Conservation (phyloP, 1,140 invertebrate species). For the Drosophila azteca region DNA sequence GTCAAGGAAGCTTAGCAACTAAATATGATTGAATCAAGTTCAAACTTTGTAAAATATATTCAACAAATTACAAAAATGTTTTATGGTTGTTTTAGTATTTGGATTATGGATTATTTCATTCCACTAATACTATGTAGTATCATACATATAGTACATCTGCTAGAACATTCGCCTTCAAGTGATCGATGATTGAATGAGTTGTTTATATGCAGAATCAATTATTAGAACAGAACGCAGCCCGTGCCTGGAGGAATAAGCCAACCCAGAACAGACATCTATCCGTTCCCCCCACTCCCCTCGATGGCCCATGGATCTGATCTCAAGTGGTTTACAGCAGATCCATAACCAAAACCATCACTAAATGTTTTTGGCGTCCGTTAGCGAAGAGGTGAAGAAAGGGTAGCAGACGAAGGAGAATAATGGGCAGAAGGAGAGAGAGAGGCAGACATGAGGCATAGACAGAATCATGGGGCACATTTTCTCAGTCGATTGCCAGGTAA, state of each 20-base stretch:
- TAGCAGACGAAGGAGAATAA: constrained; percentile 8
- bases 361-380: constrained; percentile 79
- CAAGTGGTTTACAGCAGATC: constrained; percentile 31
- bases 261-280: constrained; percentile 6
- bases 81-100: too few relatives aligned
- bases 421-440: neutral
- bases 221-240: constrained; percentile 21
- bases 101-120: too few relatives aligned
- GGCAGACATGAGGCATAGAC: neutral
- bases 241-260: constrained; percentile 21
- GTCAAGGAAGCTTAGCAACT: too few relatives aligned
- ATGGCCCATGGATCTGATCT: constrained; percentile 23
- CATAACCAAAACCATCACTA: constrained; percentile 44
- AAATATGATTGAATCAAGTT: too few relatives aligned
- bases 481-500: constrained; percentile 75
- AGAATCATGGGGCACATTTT: constrained; percentile 36
- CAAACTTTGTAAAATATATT: too few relatives aligned
- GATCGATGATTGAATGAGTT: constrained; percentile 14
- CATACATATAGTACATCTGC: too few relatives aligned
- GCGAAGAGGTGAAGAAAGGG: constrained; percentile 3
- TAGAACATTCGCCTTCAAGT: too few relatives aligned
- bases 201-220: constrained; percentile 19
- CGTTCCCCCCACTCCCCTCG: neutral
- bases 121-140: too few relatives aligned
- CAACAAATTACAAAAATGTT: too few relatives aligned